Evolutionary conservation across 2,113 vertebrate species (phyloP), one percentile per base, ranked within the genome.

Genomic region (Antennarius striatus): DNA sequence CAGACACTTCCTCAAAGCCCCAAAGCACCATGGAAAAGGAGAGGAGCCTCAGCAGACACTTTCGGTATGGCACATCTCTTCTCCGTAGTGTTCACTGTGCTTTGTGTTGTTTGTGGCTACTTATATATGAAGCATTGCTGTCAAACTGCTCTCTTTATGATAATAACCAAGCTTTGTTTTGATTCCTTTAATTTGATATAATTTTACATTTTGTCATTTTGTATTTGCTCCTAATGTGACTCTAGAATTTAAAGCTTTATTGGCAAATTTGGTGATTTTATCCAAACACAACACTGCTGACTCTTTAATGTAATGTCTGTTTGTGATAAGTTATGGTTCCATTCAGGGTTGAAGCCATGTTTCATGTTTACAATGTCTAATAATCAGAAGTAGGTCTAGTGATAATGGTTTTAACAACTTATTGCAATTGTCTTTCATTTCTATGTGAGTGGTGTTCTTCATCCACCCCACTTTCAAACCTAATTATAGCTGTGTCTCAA

Each of bases 21-120:
- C 2, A 73, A 75, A 73, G 79, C 91, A 90, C 92, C 91, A 98
- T 98, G 96, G 95, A 95, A 82, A 94, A 95, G 84, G 95, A 96
- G 86, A 94, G 93, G 89, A 95, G 90, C 83, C 94, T 97, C 92
- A 94, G 95, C 79, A 94, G 94, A 84, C 95, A 94, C 91, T 96
- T 97, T 95, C 93, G 96, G 96, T 98, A 96, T 6, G 93, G 69
- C 40, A 22, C 49, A 75, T 80, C 77, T 73, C 55, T 79, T 82
- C 51, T 77, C 30, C 30, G 63, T 49, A 42, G 71, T 17, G 42
- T 60, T 56, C 40, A 16, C 45, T 62, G 11, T 60, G 68, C 62
- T 54, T 71, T 78, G 10, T 59, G 32, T 56, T 77, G 22, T 75
- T 71, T 75, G n/a, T 74, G 57, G 63, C 71, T 75, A 65, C 53